Evolutionary conservation across 2,888 invertebrate species (phyloP), one percentile per base, ranked within the genome.

Genomic region (Xanthia togata): DNA sequence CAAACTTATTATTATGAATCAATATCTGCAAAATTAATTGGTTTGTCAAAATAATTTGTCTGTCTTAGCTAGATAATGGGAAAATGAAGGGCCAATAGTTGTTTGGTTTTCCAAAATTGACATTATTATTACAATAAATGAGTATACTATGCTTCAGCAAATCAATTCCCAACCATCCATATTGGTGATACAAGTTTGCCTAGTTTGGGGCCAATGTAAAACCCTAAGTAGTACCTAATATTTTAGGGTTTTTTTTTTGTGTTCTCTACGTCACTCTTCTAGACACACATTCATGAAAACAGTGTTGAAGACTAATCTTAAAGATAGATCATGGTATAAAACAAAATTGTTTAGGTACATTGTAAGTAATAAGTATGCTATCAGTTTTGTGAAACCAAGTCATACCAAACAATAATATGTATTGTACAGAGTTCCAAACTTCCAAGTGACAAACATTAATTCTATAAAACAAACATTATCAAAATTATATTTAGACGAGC

Each of bases 401-500:
- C 23, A 57, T 47, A 63, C 26, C 4, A 26, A 38, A 59, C 1
- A 64, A 14, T n/a, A 41, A 0, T 38, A 35, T 2, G 14, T 23
- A 62, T 35, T 72, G n/a, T 17, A 73, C 1, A 26, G 23, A 50
- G 5, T 35, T 57, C 4, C 20, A 53, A n/a, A n/a, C n/a, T n/a
- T n/a, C n/a, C n/a, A 41, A 63, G 14, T 73, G 23, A n/a, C 31
- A 62, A 67, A 63, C 11, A 41, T 59, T 41, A 3, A 12, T 63
- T 60, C 17, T 38, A 44, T 50, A 70, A 50, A 64, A 44, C 64
- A 60, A 64, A 63, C 57, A 73, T 59, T 59, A 70, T 74, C n/a
- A 67, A 38, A 73, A 79, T 85, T 89, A 89, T 87, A 91, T 89
- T 90, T 92, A 92, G 90, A 85, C 60, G 87, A 92, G 88, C 90